These are phyloP conservation scores for Drosophila anomalipes DNA, from an alignment of 2,888 invertebrate species.

Conservation along the genomic window DNA sequence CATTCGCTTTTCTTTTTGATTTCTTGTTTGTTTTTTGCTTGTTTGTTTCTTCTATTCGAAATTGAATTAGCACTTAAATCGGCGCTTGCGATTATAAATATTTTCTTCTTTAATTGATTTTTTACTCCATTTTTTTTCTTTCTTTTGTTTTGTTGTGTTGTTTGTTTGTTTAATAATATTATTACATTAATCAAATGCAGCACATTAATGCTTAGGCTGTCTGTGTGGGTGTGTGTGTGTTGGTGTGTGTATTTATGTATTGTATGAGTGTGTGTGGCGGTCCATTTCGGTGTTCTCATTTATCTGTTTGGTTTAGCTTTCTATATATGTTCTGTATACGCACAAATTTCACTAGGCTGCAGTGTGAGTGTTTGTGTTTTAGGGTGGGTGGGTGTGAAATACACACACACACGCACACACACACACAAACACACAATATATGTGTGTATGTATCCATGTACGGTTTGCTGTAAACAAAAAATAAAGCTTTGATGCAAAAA, in stretches of 20 bases:
- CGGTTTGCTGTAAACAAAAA: background rate
- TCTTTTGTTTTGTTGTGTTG: background rate
- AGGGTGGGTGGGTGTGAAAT: slow-evolving; percentile 45
- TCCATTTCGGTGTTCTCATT: slow-evolving; percentile 65
- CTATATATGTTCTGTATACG: slow-evolving; percentile 23
- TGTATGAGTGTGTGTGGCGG: slow-evolving; percentile 50
- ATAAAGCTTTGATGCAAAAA: slow-evolving; percentile 2
- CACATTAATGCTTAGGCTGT: slow-evolving; percentile 73
- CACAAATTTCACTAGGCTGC: slow-evolving; percentile 28
- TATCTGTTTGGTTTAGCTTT: slow-evolving; percentile 65
- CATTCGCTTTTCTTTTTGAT: slow-evolving; percentile 38
- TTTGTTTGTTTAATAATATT: slow-evolving; percentile 41
- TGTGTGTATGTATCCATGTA: slow-evolving; percentile 4
- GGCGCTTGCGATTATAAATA: slow-evolving; percentile 46
- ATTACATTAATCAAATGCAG: slow-evolving; percentile 74
- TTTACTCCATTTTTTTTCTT: slow-evolving; percentile 29
- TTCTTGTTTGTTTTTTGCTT: slow-evolving; percentile 21
- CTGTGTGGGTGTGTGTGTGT: slow-evolving; percentile 28
- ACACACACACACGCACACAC: slow-evolving; percentile 21
- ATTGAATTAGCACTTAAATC: slow-evolving; percentile 50
- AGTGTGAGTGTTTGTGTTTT: slow-evolving; percentile 20
- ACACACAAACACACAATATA: slow-evolving; percentile 33
- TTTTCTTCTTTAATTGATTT: slow-evolving; percentile 19
- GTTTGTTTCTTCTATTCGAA: slow-evolving; percentile 29
- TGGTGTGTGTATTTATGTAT: slow-evolving; percentile 7